Evolutionary conservation across 2,888 invertebrate species (phyloP), one percentile per base, ranked within the genome.

Genomic region (Volucella bombylans): DNA sequence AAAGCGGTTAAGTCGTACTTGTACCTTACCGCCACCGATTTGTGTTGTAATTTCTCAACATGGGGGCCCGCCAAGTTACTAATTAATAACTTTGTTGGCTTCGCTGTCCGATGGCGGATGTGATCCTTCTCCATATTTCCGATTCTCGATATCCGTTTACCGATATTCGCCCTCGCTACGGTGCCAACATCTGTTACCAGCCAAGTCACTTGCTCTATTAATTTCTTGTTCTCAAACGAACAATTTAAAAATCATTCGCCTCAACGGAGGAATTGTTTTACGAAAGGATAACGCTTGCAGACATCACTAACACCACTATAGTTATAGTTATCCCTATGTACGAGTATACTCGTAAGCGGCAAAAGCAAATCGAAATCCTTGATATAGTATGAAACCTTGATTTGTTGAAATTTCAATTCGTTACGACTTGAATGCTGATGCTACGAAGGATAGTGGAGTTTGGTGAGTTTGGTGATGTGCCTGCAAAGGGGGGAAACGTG

Each of bases 241-340:
- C 80, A 82, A 82, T 82, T 78, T 78, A 73, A 78, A 78, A 82
- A 82, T 82, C 62, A 82, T 73, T 78, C 78, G 78, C 72, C 68
- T 69, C 78, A 68, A 23, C 57, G 72, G 55, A 50, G 57, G 45
- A 61, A 47, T 76, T 43, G 72, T 59, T 71, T 41, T 62, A 45
- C 67, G 41, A 65, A 65, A 80, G 45, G 49, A 62, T 39, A 52
- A 67, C 38, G 57, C 55, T 43, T 52, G 18, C 50, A 45, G 14
- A 45, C 50, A 50, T 15, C 62, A 31, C 59, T 41, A 12, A 31
- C 9, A 12, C 4, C 39, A n/a, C 39, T 41, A 11, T 15, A 18
- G 47, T 31, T 41, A 11, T 15, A 18, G 47, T 31, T 31, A 31
- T 31, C 31, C 31, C 0, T 31, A 31, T 31, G 31, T 6, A 31